Evolutionary conservation across 2,797 vertebrate genomes (phyloP).

Genomic region (Scomberomorus guttatus): DNA sequence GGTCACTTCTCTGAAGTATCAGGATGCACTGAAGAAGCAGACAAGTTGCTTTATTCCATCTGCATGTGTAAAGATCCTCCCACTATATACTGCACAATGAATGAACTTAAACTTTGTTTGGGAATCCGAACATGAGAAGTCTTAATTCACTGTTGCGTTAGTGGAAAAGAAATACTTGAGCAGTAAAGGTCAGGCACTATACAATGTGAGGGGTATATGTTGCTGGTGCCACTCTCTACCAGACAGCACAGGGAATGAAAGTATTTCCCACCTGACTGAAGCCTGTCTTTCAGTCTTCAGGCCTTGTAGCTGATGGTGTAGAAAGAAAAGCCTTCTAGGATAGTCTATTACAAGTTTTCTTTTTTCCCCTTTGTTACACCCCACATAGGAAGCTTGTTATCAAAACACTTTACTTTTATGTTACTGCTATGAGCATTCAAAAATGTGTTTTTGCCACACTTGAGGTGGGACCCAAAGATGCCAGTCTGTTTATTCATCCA

Average conservation of each 20-base stretch:
- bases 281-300: constrained; percentile 15
- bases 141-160: constrained; percentile 69
- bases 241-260: constrained; percentile 39
- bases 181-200: constrained; percentile 64
- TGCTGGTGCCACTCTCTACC: constrained; percentile 28
- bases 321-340: constrained; percentile 7
- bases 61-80: not conserved
- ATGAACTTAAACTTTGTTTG: not conserved
- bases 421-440: not conserved
- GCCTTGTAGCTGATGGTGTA: constrained; percentile 38
- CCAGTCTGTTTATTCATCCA: not conserved
- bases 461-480: not conserved
- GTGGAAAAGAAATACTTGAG: constrained; percentile 61
- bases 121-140: constrained; percentile 38
- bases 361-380: not conserved
- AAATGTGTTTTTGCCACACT: not conserved
- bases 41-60: too few relatives aligned
- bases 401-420: constrained; percentile 1
- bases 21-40: not conserved
- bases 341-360: not conserved
- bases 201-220: constrained; percentile 29
- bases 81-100: not conserved
- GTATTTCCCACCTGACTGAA: constrained; percentile 44
- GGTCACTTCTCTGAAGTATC: not conserved
- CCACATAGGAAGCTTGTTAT: constrained; percentile 21